phyloP scores from a whole-genome alignment of 2,797 vertebrate genomes.

The Acestrorhynchus altus region DNA sequence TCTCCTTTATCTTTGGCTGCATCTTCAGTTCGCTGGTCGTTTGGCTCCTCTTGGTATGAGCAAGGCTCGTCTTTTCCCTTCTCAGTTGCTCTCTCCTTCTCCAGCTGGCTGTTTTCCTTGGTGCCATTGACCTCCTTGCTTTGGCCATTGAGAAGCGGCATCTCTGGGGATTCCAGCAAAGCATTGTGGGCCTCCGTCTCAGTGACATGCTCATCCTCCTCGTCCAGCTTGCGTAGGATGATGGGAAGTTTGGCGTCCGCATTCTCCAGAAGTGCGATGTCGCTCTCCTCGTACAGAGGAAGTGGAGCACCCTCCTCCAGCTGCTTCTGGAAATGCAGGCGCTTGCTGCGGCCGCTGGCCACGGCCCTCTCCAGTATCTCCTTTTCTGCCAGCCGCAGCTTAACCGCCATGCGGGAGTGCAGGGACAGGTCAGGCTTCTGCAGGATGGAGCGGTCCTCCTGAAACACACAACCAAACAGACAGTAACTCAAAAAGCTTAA shows the following conservation, averaged over 20 bases:
- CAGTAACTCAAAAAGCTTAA: too few species aligned
- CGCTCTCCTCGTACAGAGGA: conserved; percentile 88
- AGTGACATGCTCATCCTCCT: conserved; percentile 72
- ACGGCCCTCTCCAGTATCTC: conserved; percentile 90
- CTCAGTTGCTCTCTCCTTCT: conserved; percentile 18
- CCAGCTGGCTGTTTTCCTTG: conserved; percentile 8
- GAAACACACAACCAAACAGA: conserved; percentile 14
- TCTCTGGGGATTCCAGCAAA: conserved; percentile 37
- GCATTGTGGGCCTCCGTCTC: conserved; percentile 56
- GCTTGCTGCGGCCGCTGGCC: conserved; percentile 80
- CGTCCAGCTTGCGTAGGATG: conserved; percentile 86
- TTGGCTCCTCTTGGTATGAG: conserved; percentile 61
- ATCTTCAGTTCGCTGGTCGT: conserved; percentile 77
- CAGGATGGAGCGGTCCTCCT: conserved; percentile 88
- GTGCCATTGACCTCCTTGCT: conserved; percentile 78
- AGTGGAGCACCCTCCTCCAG: conserved; percentile 79
- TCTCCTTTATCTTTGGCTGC: conserved; percentile 77
- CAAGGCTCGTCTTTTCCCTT: conserved; percentile 38
- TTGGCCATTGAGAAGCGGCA: conserved; percentile 79
- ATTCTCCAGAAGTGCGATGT: conserved; percentile 88
- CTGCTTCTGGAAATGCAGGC: conserved; percentile 82
- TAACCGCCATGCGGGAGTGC: conserved; percentile 84
- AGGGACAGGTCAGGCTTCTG: conserved; percentile 82
- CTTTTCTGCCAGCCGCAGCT: conserved; percentile 91
- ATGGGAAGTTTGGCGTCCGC: conserved; percentile 88